These are phyloP conservation scores for Pteronura brasiliensis DNA, from an alignment of 2,113 vertebrate genomes.

Conservation along the genomic window DNA sequence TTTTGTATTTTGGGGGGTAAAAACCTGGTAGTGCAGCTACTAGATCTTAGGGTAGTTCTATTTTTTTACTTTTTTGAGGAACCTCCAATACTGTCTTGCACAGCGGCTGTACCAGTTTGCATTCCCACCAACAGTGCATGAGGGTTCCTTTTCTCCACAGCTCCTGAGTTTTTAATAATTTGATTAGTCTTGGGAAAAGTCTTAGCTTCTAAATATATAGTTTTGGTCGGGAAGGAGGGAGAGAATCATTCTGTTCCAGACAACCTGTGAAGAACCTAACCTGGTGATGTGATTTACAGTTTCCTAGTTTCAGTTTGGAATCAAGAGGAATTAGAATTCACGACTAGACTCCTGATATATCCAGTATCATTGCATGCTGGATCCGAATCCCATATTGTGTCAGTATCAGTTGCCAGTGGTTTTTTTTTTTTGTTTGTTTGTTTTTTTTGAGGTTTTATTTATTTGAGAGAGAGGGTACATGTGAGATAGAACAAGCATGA, in stretches of 20 bases:
- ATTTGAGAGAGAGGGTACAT: not conserved
- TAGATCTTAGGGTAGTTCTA: not conserved
- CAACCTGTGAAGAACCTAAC: not conserved
- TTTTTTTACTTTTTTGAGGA: not conserved
- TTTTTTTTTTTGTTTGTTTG: not conserved
- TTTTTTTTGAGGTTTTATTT: not conserved
- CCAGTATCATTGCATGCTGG: not conserved
- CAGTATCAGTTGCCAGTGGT: not conserved
- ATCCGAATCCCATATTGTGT: not conserved
- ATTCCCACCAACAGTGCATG: not conserved
- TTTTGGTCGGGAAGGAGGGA: not conserved
- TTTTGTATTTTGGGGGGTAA: not conserved
- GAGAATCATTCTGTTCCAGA: not conserved
- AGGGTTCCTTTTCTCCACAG: not conserved
- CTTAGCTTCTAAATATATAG: not conserved
- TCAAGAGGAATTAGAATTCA: not conserved
- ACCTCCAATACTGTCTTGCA: not conserved
- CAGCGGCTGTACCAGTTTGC: not conserved
- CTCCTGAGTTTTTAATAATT: not conserved
- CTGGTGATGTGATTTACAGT: not conserved
- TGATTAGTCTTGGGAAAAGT: not conserved
- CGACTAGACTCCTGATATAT: not conserved
- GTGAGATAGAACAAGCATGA: not conserved
- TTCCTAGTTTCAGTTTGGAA: slow-evolving; percentile 1
- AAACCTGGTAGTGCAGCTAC: not conserved